These are phyloP conservation scores for Gerris lacustris DNA, from an alignment of 2,888 invertebrate genomes.

Conservation along the genomic window DNA sequence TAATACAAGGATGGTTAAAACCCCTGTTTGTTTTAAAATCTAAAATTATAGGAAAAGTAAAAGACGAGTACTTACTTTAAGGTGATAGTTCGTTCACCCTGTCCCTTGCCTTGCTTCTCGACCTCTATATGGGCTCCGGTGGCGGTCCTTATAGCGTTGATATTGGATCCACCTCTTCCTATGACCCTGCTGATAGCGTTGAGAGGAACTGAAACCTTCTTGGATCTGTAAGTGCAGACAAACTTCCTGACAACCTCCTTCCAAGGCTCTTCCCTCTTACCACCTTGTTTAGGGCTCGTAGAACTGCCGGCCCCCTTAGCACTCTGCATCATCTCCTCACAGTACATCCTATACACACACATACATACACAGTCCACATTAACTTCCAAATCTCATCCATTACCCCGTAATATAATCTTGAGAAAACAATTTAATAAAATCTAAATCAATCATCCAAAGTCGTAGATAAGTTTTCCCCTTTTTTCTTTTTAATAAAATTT, in stretches of 20 bases:
- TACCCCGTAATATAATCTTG: not conserved
- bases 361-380: not conserved
- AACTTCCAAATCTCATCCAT: constrained; percentile 8
- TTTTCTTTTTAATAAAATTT: no score
- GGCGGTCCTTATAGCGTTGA: constrained; percentile 91
- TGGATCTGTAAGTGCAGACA: constrained; percentile 50
- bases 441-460: no score
- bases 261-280: constrained; percentile 82
- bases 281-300: constrained; percentile 53
- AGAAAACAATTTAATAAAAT: no score
- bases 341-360: constrained; percentile 16
- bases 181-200: constrained; percentile 94
- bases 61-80: constrained; percentile 48
- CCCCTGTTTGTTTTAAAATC: no score
- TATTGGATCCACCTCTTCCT: constrained; percentile 92
- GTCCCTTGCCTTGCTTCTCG: constrained; percentile 90
- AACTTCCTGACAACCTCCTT: constrained; percentile 87
- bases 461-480: no score
- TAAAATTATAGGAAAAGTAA: no score
- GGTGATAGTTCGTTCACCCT: constrained; percentile 86
- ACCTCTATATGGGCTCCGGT: constrained; percentile 98
- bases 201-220: constrained; percentile 87
- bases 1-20: no score
- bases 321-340: constrained; percentile 16
- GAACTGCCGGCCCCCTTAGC: constrained; percentile 16